Conservation (phyloP, 2,888 invertebrate genomes). For the Parnassius apollo region DNA sequence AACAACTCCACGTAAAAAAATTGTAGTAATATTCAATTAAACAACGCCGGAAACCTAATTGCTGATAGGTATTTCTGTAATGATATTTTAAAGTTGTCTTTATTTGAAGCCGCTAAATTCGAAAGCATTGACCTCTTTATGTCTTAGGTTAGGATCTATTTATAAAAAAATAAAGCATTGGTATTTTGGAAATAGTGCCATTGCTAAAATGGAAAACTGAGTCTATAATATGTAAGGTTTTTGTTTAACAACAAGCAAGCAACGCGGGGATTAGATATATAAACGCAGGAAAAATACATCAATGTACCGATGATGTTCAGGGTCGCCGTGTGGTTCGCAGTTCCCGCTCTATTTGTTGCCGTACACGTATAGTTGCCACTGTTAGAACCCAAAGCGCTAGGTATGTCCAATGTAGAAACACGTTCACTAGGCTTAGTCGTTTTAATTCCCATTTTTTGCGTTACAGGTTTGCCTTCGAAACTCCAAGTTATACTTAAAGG, state of each 20-base stretch:
- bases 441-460: conserved; percentile 74
- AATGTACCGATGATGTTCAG: conserved; percentile 82
- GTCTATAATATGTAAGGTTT: not conserved
- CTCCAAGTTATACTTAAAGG: conserved; percentile 87
- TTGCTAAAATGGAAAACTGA: too few species aligned
- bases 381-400: conserved; percentile 80
- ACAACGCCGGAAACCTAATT: too few species aligned
- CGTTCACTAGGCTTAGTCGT: conserved; percentile 78
- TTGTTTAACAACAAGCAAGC: conserved; percentile 64
- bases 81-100: too few species aligned
- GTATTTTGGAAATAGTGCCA: not conserved
- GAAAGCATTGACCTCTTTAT: too few species aligned
- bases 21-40: too few species aligned
- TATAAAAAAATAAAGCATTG: not conserved
- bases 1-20: too few species aligned
- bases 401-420: conserved; percentile 81
- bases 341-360: conserved; percentile 82
- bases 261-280: conserved; percentile 20
- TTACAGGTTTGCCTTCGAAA: conserved; percentile 82
- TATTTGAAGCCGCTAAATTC: too few species aligned
- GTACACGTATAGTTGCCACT: conserved; percentile 84
- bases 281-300: conserved; percentile 22
- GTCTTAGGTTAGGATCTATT: not conserved
- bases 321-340: conserved; percentile 76
- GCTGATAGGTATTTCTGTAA: too few species aligned